Base-by-base conservation (phyloP, 2,797 vertebrate species). In the Typhlichthys subterraneus region DNA sequence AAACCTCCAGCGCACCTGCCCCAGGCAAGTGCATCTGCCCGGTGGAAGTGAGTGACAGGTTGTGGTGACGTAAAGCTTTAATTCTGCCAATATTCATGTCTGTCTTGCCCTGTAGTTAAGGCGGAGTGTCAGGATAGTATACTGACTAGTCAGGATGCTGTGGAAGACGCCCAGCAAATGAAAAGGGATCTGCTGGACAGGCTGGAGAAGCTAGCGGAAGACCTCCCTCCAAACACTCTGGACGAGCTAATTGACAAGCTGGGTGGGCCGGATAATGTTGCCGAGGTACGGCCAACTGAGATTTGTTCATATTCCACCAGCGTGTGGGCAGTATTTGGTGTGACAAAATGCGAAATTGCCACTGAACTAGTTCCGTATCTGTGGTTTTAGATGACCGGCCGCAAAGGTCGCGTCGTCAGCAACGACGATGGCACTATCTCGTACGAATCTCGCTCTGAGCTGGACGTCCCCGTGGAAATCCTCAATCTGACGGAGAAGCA, bases 401-500 rank as follows among this genome's bases (percentile, higher is more conserved):
- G 98, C 23, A 99, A 99, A 80, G 98, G 98, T 1, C 92, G 98
- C 1, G 97, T 99, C 12, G 98, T 99, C 62, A 99, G 96, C 69
- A 99, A 98, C 0, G 97, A 98, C 0, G 98, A 99, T 1, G 98
- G 98, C 82, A 98, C 93, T 89, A 98, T 99, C 81, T 97, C 95
- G 0, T 99, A 99, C 0, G 97, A 99, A 52, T 98, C 97, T 0
- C 89, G 98, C 38, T 98, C 98, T 0, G 98, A 99, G 65, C 94
- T 98, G 2, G 98, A 99, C 0, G 98, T 99, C 47, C 97, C 97
- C 0, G 97, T 99, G 38, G 98, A 99, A 77, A 99, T 99, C 85
- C 92, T 99, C 14, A 99, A 99, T 66, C 96, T 99, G 63, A 99
- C 97, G 0, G 97, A 99, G 68, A 99, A 99, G 81, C 97, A 99